These are phyloP conservation scores for Hofmannophila pseudospretella DNA, from an alignment of 2,888 invertebrate genomes.

Conservation along the genomic window DNA sequence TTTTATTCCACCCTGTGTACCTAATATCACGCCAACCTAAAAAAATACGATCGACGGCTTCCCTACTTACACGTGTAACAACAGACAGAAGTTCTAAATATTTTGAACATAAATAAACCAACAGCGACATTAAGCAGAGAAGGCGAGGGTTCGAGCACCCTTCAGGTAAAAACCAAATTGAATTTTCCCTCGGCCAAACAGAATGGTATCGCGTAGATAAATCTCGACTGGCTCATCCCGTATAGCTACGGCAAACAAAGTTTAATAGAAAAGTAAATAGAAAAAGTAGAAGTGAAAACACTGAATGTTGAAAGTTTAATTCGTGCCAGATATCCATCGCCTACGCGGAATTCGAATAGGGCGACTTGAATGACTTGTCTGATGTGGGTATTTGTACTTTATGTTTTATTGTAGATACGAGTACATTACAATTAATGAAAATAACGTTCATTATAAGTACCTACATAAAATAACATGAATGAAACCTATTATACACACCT, in stretches of 20 bases:
- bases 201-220: slow-evolving; percentile 71
- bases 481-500: too few relatives aligned
- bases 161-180: slow-evolving; percentile 74
- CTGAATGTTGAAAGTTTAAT: slow-evolving; percentile 60
- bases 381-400: too few relatives aligned
- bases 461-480: too few relatives aligned
- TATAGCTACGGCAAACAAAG: slow-evolving; percentile 63
- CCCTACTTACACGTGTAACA: too few relatives aligned
- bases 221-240: slow-evolving; percentile 64
- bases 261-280: slow-evolving; percentile 73
- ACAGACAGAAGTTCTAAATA: neutral
- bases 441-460: too few relatives aligned
- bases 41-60: too few relatives aligned
- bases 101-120: slow-evolving; percentile 15
- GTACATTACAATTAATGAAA: too few relatives aligned
- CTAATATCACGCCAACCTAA: too few relatives aligned
- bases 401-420: too few relatives aligned
- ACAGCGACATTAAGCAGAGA: slow-evolving; percentile 55
- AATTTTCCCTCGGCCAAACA: slow-evolving; percentile 67
- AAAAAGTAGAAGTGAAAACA: slow-evolving; percentile 61
- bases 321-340: slow-evolving; percentile 38
- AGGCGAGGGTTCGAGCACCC: slow-evolving; percentile 61
- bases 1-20: too few relatives aligned
- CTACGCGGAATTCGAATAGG: slow-evolving; percentile 25
- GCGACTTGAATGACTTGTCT: slow-evolving; percentile 5